Evolutionary conservation across 2,797 vertebrate species (phyloP), one percentile per base, ranked within the genome.

Genomic region (Rhinichthys osculus): DNA sequence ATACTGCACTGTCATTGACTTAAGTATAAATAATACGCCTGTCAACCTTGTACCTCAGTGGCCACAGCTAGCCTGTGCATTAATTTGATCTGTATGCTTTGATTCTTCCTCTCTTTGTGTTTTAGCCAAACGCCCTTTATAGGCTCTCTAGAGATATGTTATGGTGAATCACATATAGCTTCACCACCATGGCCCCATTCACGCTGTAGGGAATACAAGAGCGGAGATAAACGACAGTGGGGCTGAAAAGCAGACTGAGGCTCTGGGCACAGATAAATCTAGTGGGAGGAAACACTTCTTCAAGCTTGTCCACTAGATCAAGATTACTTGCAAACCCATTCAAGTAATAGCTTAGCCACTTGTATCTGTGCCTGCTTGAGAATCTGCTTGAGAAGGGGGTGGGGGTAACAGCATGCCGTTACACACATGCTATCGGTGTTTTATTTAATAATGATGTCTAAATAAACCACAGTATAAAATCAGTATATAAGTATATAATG

Each of bases 281-380:
- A 71, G 62, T 82, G 86, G 59, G 85, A 84, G 74, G 79, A 85
- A 80, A 78, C 84, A 87, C 81, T 74, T 81, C 86, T 84, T 73
- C 81, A 72, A 78, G 85, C 87, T 84, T 82, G 72, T 81, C 82
- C 81, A 87, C 81, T 84, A 83, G 85, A 87, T 87, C 81, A 88
- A 87, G 89, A 90, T 89, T 89, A 89, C 87, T 89, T 88, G 83
- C 81, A 78, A 86, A 84, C 73, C 64, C 77, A 85, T 89, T 87
- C 87, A 86, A 88, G 86, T 84, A 72, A 87, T 78, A 82, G 87
- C 88, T 69, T 81, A 78, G 80, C 69, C 57, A 80, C 85, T 87
- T 86, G 82, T 90, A 84, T 87, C 57, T 86, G 86, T 17, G 64
- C 64, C 64, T 33, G 64, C 64, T 86, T 62, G 57, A n/a, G 23